phyloP scores from a whole-genome alignment of 2,888 invertebrate genomes.

The Neria commutata region DNA sequence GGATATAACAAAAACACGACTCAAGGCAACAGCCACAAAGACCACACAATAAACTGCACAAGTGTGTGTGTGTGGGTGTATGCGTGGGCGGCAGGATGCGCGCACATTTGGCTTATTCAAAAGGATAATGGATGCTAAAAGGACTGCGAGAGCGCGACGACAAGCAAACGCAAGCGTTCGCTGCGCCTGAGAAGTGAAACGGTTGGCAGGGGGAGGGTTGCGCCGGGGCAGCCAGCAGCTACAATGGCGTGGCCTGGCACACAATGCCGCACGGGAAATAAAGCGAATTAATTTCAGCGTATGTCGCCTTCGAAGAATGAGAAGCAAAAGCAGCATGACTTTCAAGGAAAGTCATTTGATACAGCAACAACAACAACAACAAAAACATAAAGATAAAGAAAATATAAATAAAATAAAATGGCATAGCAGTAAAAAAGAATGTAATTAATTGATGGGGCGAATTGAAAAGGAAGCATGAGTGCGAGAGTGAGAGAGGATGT shows the following conservation, averaged over 20 bases:
- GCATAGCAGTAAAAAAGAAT: background rate
- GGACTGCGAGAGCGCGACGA: background rate
- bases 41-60: background rate
- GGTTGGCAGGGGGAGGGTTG: background rate
- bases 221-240: background rate
- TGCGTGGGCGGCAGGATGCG: background rate
- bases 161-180: no score
- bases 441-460: background rate
- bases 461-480: no score
- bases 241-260: background rate
- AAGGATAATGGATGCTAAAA: conserved; percentile 17
- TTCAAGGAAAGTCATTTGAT: no score
- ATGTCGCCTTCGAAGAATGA: conserved; percentile 27
- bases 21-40: background rate
- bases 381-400: no score
- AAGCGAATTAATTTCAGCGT: conserved; percentile 37
- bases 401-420: no score
- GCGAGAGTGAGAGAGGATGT: no score
- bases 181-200: no score
- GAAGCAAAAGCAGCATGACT: background rate
- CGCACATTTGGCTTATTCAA: conserved; percentile 9
- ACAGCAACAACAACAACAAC: no score
- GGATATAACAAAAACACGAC: conserved; percentile 27
- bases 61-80: background rate
- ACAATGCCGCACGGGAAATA: conserved; percentile 39